These are phyloP conservation scores for Phacellophora camtschatica DNA, from an alignment of 30 jellyfish, hydroid and myxozoan species.

Conservation along the genomic window DNA sequence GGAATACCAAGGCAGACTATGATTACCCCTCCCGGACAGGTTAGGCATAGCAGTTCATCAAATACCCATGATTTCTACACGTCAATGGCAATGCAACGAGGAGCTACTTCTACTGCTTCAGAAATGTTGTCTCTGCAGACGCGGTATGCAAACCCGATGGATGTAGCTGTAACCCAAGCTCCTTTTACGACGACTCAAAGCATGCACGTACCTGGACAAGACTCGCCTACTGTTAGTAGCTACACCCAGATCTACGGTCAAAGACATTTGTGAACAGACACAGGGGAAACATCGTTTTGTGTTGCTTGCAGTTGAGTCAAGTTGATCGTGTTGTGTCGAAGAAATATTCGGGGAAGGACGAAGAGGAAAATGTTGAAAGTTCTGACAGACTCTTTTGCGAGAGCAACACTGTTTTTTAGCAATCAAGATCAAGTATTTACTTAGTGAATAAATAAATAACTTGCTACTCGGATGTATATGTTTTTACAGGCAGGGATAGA, in stretches of 20 bases:
- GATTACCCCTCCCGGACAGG: conserved; percentile 76
- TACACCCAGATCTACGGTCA: conserved; percentile 78
- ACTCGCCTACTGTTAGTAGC: conserved; percentile 65
- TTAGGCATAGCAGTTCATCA: conserved; percentile 68
- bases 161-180: conserved; percentile 71
- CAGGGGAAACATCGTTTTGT: not conserved
- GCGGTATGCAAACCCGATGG: conserved; percentile 81
- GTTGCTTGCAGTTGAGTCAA: too few species aligned
- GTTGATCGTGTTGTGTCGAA: conserved; percentile 1
- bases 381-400: too few species aligned
- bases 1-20: conserved; percentile 86
- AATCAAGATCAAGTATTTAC: not conserved
- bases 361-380: too few species aligned
- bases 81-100: conserved; percentile 83
- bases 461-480: conserved; percentile 47
- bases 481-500: conserved; percentile 48
- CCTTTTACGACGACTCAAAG: conserved; percentile 80
- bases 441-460: not conserved
- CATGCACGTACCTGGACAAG: conserved; percentile 69
- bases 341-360: conserved; percentile 6
- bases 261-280: conserved; percentile 55
- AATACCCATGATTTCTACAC: conserved; percentile 84
- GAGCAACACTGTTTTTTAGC: not conserved
- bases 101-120: conserved; percentile 56
- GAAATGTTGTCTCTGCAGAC: conserved; percentile 79